phyloP scores from a whole-genome alignment of 2,797 vertebrate genomes.

The Fistularia commersonii region DNA sequence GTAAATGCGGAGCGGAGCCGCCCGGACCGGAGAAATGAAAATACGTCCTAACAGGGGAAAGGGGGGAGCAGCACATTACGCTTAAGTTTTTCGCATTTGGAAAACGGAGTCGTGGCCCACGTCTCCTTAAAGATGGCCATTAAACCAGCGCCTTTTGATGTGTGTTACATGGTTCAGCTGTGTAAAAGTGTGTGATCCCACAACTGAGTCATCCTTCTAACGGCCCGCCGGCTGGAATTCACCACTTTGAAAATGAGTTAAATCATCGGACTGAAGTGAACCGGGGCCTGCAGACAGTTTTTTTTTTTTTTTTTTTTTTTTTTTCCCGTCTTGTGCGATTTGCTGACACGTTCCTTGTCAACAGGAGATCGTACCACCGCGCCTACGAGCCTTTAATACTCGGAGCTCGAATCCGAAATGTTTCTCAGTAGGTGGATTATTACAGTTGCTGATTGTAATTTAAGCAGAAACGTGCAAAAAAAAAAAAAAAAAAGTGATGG shows the following conservation, averaged over 20 bases:
- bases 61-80: no score
- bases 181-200: conserved; percentile 52
- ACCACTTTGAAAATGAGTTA: conserved; percentile 55
- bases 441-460: no score
- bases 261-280: conserved; percentile 58
- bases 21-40: no score
- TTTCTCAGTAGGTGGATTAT: no score
- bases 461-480: no score
- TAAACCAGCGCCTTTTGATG: no score
- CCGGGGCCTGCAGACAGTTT: conserved; percentile 56
- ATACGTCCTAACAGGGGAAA: no score
- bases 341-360: conserved; percentile 64
- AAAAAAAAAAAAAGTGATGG: no score
- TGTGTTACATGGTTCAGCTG: conserved; percentile 3
- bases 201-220: conserved; percentile 56
- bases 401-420: conserved; percentile 61
- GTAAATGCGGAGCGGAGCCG: no score
- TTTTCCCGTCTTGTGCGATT: conserved; percentile 67
- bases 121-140: no score
- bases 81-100: no score
- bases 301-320: conserved; percentile 49
- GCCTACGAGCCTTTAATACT: conserved; percentile 63
- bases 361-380: conserved; percentile 66
- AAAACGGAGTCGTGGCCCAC: no score
- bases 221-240: conserved; percentile 49